Conservation (phyloP, 2,888 invertebrate genomes). For the Scrobipalpa costella region DNA sequence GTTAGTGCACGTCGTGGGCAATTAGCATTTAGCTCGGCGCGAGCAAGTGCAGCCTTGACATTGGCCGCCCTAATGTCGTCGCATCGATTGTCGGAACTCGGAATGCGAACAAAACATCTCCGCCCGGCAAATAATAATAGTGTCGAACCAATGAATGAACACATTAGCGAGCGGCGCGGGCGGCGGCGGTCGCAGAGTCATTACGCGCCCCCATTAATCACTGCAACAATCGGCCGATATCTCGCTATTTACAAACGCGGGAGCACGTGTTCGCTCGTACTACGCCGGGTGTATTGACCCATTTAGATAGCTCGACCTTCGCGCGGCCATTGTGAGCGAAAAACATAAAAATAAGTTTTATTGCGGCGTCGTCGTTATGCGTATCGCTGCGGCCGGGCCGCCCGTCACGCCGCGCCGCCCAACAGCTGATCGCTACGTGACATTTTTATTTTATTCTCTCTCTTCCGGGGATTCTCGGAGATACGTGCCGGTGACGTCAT, state of each 20-base stretch:
- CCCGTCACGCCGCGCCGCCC: constrained; percentile 69
- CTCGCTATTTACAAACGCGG: constrained; percentile 81
- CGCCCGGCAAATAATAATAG: constrained; percentile 69
- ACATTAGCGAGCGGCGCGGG: constrained; percentile 69
- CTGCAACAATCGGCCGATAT: constrained; percentile 82
- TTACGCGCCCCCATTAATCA: constrained; percentile 81
- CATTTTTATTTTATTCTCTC: constrained; percentile 80
- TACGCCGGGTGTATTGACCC: constrained; percentile 81
- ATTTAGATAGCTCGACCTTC: constrained; percentile 82
- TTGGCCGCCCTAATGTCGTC: constrained; percentile 77
- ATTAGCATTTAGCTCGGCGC: constrained; percentile 47
- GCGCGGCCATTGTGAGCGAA: constrained; percentile 81
- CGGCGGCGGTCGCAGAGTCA: constrained; percentile 67
- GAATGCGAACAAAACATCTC: constrained; percentile 75
- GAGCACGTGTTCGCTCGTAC: constrained; percentile 80
- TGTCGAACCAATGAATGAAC: constrained; percentile 77
- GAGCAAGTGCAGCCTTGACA: constrained; percentile 69
- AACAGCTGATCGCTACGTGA: constrained; percentile 82
- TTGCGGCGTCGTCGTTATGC: constrained; percentile 79
- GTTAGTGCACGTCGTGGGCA: constrained; percentile 48
- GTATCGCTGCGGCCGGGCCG: constrained; percentile 68
- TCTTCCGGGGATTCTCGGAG: constrained; percentile 80
- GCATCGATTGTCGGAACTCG: constrained; percentile 71
- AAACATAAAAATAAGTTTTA: constrained; percentile 82
- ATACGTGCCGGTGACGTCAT: constrained; percentile 79